Evolutionary conservation across 2,797 vertebrate species (phyloP).

Genomic region (Parambassis ranga): DNA sequence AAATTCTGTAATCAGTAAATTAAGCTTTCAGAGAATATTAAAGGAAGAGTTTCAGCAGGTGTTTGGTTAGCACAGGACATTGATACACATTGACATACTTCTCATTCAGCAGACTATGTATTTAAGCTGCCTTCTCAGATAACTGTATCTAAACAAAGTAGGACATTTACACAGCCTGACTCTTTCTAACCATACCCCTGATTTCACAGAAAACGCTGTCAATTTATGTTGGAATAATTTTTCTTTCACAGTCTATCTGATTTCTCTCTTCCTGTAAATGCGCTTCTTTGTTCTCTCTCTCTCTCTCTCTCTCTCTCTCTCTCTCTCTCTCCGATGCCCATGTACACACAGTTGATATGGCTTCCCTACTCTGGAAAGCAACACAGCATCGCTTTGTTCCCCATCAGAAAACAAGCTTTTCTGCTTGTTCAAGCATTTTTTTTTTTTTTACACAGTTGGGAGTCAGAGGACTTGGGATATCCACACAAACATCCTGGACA

Average conservation of each 20-base stretch:
- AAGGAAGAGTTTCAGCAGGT: background rate
- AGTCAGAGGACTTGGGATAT: conserved; percentile 16
- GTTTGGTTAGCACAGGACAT: background rate
- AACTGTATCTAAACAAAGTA: background rate
- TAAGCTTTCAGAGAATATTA: background rate
- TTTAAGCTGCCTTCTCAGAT: background rate
- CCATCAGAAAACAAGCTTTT: conserved; percentile 18
- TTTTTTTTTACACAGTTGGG: background rate
- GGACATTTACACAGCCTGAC: background rate
- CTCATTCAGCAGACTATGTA: background rate
- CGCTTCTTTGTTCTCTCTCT: background rate
- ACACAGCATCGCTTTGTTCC: background rate
- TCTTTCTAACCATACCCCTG: conserved; percentile 8
- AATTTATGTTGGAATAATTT: conserved; percentile 10
- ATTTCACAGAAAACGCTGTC: background rate
- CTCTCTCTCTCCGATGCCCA: no score
- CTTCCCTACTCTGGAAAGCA: background rate
- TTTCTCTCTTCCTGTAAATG: conserved; percentile 4
- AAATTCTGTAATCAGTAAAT: background rate
- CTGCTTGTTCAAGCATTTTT: conserved; percentile 25
- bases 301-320: no score
- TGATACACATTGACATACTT: background rate
- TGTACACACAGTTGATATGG: background rate
- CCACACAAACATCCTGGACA: conserved; percentile 8
- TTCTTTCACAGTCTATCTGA: background rate